Conservation (phyloP, 2,888 invertebrate species). For the Cabera pusaria region DNA sequence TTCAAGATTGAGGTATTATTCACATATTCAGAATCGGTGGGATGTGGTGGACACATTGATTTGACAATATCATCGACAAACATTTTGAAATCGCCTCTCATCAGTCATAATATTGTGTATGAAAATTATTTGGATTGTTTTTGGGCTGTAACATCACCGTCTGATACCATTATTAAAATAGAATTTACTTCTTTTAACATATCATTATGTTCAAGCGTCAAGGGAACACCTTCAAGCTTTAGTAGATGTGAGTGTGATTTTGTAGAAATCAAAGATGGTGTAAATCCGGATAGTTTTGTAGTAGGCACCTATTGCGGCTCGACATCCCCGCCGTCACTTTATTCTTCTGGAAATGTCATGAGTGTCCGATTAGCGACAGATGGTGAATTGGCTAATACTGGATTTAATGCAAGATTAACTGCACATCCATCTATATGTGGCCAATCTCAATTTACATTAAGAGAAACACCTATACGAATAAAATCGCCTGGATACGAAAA, state of each 20-base stretch:
- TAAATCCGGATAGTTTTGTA: constrained; percentile 84
- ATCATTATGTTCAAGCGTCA: constrained; percentile 64
- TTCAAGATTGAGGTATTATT: constrained; percentile 86
- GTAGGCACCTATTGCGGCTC: constrained; percentile 89
- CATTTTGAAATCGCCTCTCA: constrained; percentile 64
- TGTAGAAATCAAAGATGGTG: constrained; percentile 89
- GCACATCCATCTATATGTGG: constrained; percentile 70
- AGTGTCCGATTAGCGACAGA: constrained; percentile 87
- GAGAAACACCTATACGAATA: constrained; percentile 40
- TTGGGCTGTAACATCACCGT: constrained; percentile 86
- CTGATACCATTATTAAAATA: constrained; percentile 85
- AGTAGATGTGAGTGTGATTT: constrained; percentile 87
- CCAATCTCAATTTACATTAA: constrained; percentile 40
- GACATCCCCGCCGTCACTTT: constrained; percentile 76
- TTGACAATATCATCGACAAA: constrained; percentile 64
- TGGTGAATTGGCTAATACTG: constrained; percentile 81
- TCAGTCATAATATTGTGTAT: constrained; percentile 72
- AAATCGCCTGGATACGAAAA: constrained; percentile 59
- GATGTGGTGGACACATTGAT: constrained; percentile 88
- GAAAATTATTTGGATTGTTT: constrained; percentile 88
- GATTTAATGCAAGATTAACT: constrained; percentile 85
- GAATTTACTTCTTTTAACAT: constrained; percentile 81
- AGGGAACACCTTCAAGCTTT: constrained; percentile 61
- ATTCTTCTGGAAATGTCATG: constrained; percentile 84
- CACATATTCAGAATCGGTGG: constrained; percentile 74